Percentiles rank a stretch among this genome's conserved stretches.
phyloP scores from a whole-genome alignment of 1,140 invertebrate genomes.

The Maniola jurtina region DNA sequence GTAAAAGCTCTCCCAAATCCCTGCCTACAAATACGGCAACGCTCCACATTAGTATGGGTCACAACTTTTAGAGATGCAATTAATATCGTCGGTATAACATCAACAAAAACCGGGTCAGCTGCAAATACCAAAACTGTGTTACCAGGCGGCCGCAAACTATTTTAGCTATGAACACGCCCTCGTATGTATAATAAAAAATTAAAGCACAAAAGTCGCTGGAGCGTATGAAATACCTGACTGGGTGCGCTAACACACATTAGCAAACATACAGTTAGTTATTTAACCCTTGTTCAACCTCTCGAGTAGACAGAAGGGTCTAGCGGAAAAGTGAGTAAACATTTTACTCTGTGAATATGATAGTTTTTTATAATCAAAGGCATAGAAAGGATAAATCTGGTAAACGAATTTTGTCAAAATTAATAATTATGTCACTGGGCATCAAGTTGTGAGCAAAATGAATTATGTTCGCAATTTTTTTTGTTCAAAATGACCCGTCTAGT shows the following conservation, averaged over 20 bases:
- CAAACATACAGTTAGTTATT: not conserved
- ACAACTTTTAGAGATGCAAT: conserved; percentile 3
- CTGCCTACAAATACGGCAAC: not conserved
- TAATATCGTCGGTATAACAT: conserved; percentile 5
- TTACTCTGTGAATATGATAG: no score
- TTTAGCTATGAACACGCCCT: conserved; percentile 22
- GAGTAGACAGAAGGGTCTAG: no score
- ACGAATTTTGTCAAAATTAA: no score
- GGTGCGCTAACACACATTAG: conserved; percentile 6
- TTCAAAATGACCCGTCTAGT: no score
- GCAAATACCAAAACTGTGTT: conserved; percentile 10
- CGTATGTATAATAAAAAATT: conserved; percentile 30
- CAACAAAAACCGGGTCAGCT: conserved; percentile 11
- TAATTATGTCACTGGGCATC: no score
- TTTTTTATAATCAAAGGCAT: no score
- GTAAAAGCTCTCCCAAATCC: no score
- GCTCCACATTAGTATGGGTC: not conserved
- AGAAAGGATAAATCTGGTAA: no score
- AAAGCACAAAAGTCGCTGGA: conserved; percentile 25
- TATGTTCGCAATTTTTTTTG: no score
- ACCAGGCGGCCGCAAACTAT: conserved; percentile 14
- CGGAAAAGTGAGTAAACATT: no score
- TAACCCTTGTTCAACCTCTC: no score
- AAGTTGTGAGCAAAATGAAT: no score
- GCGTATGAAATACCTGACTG: conserved; percentile 28